Percentiles rank a stretch among this genome's conserved stretches.
These are phyloP conservation scores for Ctenochaetus hawaiiensis DNA, from an alignment of 2,797 vertebrate genomes.

Conservation along the genomic window DNA sequence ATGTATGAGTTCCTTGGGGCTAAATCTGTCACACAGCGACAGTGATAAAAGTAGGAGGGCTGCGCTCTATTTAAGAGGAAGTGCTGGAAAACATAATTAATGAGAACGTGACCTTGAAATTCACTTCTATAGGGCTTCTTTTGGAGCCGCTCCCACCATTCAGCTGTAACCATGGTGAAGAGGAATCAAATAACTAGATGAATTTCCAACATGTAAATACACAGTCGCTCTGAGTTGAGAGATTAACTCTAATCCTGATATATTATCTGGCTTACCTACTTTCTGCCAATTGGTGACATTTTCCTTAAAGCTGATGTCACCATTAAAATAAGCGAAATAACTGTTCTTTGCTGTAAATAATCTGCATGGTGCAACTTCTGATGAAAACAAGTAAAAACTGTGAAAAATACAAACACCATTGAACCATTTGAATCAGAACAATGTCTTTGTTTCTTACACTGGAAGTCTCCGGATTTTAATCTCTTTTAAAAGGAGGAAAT, in stretches of 20 bases:
- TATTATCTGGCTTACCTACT: constrained; percentile 51
- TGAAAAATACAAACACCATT: constrained; percentile 10
- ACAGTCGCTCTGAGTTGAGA: constrained; percentile 36
- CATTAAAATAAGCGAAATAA: constrained; percentile 36
- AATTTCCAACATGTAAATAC: constrained; percentile 62
- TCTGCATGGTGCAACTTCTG: constrained; percentile 2
- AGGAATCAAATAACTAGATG: constrained; percentile 60
- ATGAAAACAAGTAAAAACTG: too few species aligned
- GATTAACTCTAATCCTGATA: constrained; percentile 66
- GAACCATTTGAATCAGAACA: constrained; percentile 19
- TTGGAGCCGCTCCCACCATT: constrained; percentile 60
- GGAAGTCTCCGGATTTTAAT: constrained; percentile 37
- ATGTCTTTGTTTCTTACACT: constrained; percentile 14
- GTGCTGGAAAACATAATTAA: constrained; percentile 80
- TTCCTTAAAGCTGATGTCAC: constrained; percentile 47
- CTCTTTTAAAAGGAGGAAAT: background rate
- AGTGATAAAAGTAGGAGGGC: constrained; percentile 70
- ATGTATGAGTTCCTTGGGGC: constrained; percentile 52
- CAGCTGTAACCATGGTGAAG: constrained; percentile 74
- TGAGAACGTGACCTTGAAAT: constrained; percentile 82
- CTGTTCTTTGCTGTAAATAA: constrained; percentile 18
- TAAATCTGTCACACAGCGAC: constrained; percentile 69
- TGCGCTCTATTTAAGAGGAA: constrained; percentile 71
- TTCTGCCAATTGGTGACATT: constrained; percentile 46
- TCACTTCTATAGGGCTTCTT: constrained; percentile 44